Base-by-base conservation (phyloP, 2,113 vertebrate genomes). In the Sakesphorus luctuosus region DNA sequence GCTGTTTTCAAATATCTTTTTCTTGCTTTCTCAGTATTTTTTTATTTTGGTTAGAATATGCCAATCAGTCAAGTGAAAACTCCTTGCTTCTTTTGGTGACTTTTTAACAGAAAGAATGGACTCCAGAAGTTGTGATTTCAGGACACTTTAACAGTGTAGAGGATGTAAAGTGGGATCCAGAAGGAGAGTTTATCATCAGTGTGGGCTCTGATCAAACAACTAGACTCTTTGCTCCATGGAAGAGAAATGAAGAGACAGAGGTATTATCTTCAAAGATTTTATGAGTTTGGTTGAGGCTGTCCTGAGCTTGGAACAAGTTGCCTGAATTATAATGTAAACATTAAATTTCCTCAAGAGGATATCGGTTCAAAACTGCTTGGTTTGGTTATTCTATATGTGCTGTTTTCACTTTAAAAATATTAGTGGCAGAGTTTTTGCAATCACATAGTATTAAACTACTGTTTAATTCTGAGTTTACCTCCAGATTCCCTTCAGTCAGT, bases 121-220 rank as follows among this genome's bases (percentile, higher is more conserved):
- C 96, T 95, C 99, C 99, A 56, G 98, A 97, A 63, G 98, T 99
- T 84, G 98, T 99, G 65, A 98, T 99, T 96, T 99, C 99, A 13
- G 99, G 99, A 83, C 99, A 99, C 97, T 99, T 99, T 93, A 98
- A 98, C 82, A 98, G 98, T 52, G 99, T 99, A 61, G 99, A 99
- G 81, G 99, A 99, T 96, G 96, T 99, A 52, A 97, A 97, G 91
- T 99, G 99, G 99, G 99, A 99, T 94, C 99, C 99, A 35, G 98
- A 99, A 90, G 99, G 99, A 76, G 98, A 99, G 61, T 99, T 99
- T 97, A 96, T 99, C 50, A 94, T 99, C 68, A 99, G 98, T 28
- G 99, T 99, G 87, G 97, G 99, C 67, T 98, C 98, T n/a, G 99
- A 99, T 97, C 99, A 99, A 98, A 99, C 99, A 71, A 99, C 99